These are phyloP conservation scores for Pseudoips prasinana DNA, from an alignment of 2,888 invertebrate species.

Conservation along the genomic window DNA sequence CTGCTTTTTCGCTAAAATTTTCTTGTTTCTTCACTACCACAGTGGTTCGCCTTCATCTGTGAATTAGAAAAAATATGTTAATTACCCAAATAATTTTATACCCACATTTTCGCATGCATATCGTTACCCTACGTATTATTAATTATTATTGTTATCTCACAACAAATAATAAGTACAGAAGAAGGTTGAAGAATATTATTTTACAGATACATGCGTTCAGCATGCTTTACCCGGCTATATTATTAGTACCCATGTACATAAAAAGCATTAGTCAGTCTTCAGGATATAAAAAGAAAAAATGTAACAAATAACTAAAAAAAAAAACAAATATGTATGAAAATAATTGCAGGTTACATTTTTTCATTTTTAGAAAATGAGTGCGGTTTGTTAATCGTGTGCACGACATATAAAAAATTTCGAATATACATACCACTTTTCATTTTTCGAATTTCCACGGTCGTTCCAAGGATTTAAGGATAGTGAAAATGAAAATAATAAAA, in stretches of 20 bases:
- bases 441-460: slow-evolving; percentile 50
- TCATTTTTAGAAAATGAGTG: slow-evolving; percentile 64
- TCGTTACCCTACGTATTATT: slow-evolving; percentile 31
- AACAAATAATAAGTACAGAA: slow-evolving; percentile 75
- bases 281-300: slow-evolving; percentile 42
- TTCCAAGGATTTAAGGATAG: slow-evolving; percentile 51
- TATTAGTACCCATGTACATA: slow-evolving; percentile 50
- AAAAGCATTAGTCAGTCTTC: slow-evolving; percentile 59
- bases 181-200: slow-evolving; percentile 21
- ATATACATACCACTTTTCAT: slow-evolving; percentile 71
- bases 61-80: slow-evolving; percentile 26
- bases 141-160: slow-evolving; percentile 71
- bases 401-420: slow-evolving; percentile 64
- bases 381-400: slow-evolving; percentile 67
- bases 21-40: slow-evolving; percentile 44
- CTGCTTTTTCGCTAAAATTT: slow-evolving; percentile 14
- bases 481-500: slow-evolving; percentile 61
- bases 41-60: slow-evolving; percentile 60
- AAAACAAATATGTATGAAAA: background rate
- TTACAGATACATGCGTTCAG: slow-evolving; percentile 46
- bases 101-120: slow-evolving; percentile 19
- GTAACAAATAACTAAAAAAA: slow-evolving; percentile 15
- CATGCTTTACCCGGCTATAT: slow-evolving; percentile 49
- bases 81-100: slow-evolving; percentile 1
- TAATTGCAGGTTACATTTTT: slow-evolving; percentile 37